phyloP scores from a whole-genome alignment of 2,888 invertebrate species.

The Chymomyza fuscimana region DNA sequence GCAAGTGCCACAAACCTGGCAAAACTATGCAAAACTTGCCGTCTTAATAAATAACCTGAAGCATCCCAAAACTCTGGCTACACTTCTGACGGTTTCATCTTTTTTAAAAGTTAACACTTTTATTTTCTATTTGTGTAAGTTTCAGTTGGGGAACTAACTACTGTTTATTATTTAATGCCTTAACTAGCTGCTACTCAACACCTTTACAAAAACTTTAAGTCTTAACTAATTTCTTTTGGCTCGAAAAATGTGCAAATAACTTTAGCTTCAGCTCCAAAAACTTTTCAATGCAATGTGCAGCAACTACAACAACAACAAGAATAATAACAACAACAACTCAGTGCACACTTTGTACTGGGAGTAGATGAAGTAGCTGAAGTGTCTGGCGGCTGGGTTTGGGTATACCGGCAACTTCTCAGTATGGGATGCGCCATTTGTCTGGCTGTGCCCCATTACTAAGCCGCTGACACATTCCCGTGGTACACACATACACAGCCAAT shows the following conservation, averaged over 20 bases:
- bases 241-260: constrained; percentile 58
- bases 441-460: constrained; percentile 22
- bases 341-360: constrained; percentile 18
- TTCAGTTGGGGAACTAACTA: not conserved
- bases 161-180: constrained; percentile 57
- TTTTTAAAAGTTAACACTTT: constrained; percentile 13
- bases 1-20: not conserved
- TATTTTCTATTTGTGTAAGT: constrained; percentile 15
- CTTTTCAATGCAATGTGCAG: constrained; percentile 31
- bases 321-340: constrained; percentile 19
- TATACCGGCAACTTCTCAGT: not conserved
- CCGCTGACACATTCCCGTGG: constrained; percentile 62
- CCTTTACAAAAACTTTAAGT: constrained; percentile 48
- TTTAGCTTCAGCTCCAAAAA: constrained; percentile 32
- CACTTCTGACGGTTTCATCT: not conserved
- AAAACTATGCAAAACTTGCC: not conserved
- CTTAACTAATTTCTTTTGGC: constrained; percentile 51
- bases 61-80: constrained; percentile 5
- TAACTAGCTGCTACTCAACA: constrained; percentile 58
- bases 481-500: constrained; percentile 46
- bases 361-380: constrained; percentile 13
- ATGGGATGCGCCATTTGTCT: constrained; percentile 43
- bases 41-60: constrained; percentile 24
- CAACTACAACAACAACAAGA: not conserved
- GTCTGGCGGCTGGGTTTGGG: not conserved